Conservation (phyloP, 2,113 vertebrate genomes). For the Colinus virginianus region DNA sequence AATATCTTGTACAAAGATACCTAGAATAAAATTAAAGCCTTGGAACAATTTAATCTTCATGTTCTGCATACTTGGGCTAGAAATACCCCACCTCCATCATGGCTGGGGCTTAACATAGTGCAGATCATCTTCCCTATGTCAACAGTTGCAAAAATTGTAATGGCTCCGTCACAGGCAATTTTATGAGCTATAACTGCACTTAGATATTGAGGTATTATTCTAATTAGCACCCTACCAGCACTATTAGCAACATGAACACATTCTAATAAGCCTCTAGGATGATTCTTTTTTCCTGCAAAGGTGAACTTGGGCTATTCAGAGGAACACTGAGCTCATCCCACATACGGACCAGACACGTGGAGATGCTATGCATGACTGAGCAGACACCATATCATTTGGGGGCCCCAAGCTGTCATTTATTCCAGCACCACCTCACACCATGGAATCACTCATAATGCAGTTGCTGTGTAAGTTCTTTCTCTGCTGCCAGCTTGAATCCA, state of each 20-base stretch:
- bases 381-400: background rate
- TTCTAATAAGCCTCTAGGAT: background rate
- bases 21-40: background rate
- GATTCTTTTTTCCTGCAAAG: background rate
- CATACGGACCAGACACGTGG: background rate
- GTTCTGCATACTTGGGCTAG: background rate
- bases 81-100: background rate
- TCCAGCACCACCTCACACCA: background rate
- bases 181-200: background rate
- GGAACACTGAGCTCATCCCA: background rate
- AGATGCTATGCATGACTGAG: accelerated
- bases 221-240: background rate
- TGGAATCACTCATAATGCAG: background rate
- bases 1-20: background rate
- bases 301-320: background rate
- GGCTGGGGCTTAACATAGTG: accelerated
- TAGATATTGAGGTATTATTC: background rate
- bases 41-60: background rate
- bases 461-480: background rate
- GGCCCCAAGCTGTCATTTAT: background rate
- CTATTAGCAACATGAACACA: background rate
- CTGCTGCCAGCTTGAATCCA: background rate
- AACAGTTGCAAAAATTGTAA: background rate
- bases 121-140: background rate
- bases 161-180: background rate